Percentiles rank a stretch among this genome's conserved stretches.
Evolutionary conservation across 2,113 vertebrate genomes (phyloP).

Genomic region (Charina bottae): DNA sequence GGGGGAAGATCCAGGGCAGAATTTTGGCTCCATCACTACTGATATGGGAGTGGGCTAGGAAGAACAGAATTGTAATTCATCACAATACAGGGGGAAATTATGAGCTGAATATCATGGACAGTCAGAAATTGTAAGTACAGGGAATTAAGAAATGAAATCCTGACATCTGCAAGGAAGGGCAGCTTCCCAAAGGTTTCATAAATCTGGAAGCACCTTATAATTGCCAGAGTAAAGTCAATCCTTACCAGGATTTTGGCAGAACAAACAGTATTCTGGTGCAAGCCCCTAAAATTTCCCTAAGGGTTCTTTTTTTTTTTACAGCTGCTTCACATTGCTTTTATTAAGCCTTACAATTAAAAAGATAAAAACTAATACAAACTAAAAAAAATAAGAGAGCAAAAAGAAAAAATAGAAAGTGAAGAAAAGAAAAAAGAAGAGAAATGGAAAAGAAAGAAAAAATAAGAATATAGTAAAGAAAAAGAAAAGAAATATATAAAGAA

Average conservation of each 20-base stretch:
- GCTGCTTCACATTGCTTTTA: too few species aligned
- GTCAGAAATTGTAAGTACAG: neutral
- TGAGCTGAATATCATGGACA: neutral
- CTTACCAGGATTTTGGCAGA: neutral
- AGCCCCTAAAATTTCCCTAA: neutral
- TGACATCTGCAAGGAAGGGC: neutral
- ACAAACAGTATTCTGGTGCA: neutral
- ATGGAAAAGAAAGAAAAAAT: too few species aligned
- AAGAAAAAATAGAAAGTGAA: too few species aligned
- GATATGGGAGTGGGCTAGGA: neutral
- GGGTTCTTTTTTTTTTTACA: neutral
- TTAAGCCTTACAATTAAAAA: too few species aligned
- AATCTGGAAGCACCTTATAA: neutral
- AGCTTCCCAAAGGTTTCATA: fast-evolving
- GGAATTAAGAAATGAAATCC: neutral
- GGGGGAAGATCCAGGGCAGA: neutral
- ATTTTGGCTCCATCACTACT: neutral
- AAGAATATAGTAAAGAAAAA: too few species aligned
- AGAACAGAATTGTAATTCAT: neutral
- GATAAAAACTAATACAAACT: too few species aligned
- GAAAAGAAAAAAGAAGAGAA: too few species aligned
- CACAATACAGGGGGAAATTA: neutral
- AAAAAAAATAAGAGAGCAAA: too few species aligned
- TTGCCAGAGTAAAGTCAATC: neutral
- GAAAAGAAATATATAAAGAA: too few species aligned